phyloP scores from a whole-genome alignment of 2,888 invertebrate genomes.

The Cosmorhoe ocellata region DNA sequence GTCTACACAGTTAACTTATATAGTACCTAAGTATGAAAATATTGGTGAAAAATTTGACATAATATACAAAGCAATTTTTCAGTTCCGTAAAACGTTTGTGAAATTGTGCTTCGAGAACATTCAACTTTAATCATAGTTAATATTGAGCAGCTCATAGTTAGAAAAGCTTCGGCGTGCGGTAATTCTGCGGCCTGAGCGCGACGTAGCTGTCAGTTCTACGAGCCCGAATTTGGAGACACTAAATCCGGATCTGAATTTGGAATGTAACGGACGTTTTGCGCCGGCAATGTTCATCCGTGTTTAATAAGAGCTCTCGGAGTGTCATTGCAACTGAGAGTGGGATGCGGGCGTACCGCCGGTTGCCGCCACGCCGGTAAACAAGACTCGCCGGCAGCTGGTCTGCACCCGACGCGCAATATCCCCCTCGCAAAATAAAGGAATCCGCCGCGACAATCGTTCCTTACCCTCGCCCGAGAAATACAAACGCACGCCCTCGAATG shows the following conservation, averaged over 20 bases:
- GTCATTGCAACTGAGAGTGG: constrained; percentile 51
- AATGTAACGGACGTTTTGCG: constrained; percentile 27
- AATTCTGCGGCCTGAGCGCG: constrained; percentile 8
- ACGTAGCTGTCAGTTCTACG: constrained; percentile 3
- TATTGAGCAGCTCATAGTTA: neutral
- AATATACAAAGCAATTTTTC: neutral
- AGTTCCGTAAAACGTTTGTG: neutral
- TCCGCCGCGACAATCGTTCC: constrained; percentile 78
- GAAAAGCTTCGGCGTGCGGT: neutral
- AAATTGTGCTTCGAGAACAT: neutral
- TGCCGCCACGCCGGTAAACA: constrained; percentile 66
- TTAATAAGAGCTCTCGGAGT: constrained; percentile 57
- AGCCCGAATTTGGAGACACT: constrained; percentile 22
- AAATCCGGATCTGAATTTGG: constrained; percentile 30
- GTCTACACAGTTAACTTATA: constrained; percentile 27
- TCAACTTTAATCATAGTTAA: neutral
- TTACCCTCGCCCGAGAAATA: constrained; percentile 78
- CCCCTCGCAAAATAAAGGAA: constrained; percentile 79
- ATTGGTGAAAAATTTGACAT: constrained; percentile 6
- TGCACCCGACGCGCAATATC: constrained; percentile 81
- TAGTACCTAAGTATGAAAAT: constrained; percentile 21
- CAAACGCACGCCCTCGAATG: constrained; percentile 80
- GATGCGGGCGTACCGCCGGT: constrained; percentile 58
- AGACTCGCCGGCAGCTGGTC: constrained; percentile 68
- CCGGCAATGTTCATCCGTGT: constrained; percentile 38